Conservation (phyloP, 2,797 vertebrate genomes). For the Nasua narica region DNA sequence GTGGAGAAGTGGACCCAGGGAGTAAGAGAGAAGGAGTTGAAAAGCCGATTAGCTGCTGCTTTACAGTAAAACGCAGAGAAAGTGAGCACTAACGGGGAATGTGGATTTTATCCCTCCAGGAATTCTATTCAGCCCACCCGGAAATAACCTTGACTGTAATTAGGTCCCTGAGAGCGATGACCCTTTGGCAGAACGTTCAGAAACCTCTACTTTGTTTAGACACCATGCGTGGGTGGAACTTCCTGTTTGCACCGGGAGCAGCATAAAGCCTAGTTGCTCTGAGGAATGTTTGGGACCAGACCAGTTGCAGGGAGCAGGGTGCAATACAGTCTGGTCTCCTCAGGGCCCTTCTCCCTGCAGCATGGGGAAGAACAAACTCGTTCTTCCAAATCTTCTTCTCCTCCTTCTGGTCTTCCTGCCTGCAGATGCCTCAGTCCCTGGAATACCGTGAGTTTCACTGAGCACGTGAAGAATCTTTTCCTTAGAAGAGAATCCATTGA, state of each 20-base stretch:
- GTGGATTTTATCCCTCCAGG: constrained; percentile 45
- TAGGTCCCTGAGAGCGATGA: constrained; percentile 44
- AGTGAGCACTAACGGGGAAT: constrained; percentile 14
- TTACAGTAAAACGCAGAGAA: constrained; percentile 29
- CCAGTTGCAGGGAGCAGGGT: not conserved
- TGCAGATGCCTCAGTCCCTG: not conserved
- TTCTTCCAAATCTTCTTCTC: not conserved
- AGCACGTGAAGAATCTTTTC: not conserved
- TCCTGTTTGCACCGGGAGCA: constrained; percentile 53
- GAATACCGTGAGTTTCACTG: constrained; percentile 67
- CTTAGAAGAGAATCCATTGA: not conserved
- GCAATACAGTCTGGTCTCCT: not conserved
- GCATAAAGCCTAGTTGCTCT: constrained; percentile 48
- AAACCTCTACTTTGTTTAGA: constrained; percentile 67
- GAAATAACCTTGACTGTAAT: constrained; percentile 56
- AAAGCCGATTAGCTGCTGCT: constrained; percentile 36
- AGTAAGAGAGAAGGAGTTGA: not conserved
- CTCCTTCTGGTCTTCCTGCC: constrained; percentile 47
- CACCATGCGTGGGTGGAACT: constrained; percentile 65
- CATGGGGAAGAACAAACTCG: constrained; percentile 55
- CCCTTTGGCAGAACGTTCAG: constrained; percentile 43
- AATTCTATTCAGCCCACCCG: constrained; percentile 33
- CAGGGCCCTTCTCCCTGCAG: not conserved
- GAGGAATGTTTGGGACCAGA: not conserved
- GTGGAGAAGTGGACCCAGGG: not conserved